Conservation (phyloP, 2,797 vertebrate species). For the Poeciliopsis paucimaculata region DNA sequence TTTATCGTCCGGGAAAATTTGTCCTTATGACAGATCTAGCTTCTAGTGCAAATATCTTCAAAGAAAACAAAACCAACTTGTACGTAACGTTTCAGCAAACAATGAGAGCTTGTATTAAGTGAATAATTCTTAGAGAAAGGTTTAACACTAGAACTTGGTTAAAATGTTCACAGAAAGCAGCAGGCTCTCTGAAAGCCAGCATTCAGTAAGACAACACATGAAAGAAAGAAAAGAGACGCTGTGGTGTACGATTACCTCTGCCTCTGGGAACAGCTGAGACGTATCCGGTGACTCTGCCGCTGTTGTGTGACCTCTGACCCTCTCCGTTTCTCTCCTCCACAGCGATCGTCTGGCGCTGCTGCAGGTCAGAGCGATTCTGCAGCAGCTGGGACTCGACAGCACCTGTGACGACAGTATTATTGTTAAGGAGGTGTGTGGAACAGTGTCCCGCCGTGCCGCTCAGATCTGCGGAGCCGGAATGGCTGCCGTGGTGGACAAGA, state of each 20-base stretch:
- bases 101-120: no score
- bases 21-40: no score
- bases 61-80: no score
- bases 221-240: conserved; percentile 15
- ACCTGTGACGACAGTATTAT: conserved; percentile 99
- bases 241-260: conserved; percentile 54
- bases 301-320: conserved; percentile 61
- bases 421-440: conserved; percentile 93
- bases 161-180: neutral
- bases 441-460: conserved; percentile 89
- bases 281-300: conserved; percentile 57
- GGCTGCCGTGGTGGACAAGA: conserved; percentile 97
- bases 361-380: conserved; percentile 94
- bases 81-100: no score
- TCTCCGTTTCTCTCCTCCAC: conserved; percentile 4
- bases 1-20: no score
- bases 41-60: no score
- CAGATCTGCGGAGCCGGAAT: conserved; percentile 96
- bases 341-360: conserved; percentile 96
- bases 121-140: neutral
- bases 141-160: neutral
- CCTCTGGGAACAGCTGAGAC: conserved; percentile 65
- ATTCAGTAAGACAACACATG: conserved; percentile 9
- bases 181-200: conserved; percentile 7
- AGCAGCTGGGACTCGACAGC: conserved; percentile 95